Evolutionary conservation across 2,888 invertebrate genomes (phyloP).

Genomic region (Cistogaster globosa): DNA sequence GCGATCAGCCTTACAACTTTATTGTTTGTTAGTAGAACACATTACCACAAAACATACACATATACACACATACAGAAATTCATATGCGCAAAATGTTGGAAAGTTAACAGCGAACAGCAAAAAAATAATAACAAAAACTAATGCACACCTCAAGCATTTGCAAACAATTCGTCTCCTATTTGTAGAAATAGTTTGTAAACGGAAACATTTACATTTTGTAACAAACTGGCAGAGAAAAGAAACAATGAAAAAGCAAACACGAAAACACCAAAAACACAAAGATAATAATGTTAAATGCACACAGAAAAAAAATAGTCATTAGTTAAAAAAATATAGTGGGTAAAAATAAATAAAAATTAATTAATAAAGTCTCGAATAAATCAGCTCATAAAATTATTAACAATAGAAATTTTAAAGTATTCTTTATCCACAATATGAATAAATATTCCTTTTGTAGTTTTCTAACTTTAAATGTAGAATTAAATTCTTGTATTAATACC

Average conservation of each 20-base stretch:
- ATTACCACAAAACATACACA: slow-evolving; percentile 28
- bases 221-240: slow-evolving; percentile 36
- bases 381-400: too few species aligned
- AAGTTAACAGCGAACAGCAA: slow-evolving; percentile 29
- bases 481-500: not conserved
- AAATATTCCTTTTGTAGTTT: too few species aligned
- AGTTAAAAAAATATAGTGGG: slow-evolving; percentile 41
- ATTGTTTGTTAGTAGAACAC: slow-evolving; percentile 45
- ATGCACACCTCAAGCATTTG: slow-evolving; percentile 68
- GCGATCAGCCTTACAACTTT: slow-evolving; percentile 58
- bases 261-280: not conserved
- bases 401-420: too few species aligned
- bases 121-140: slow-evolving; percentile 18
- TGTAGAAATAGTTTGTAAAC: slow-evolving; percentile 68
- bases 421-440: too few species aligned
- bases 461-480: too few species aligned
- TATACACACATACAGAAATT: not conserved
- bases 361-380: too few species aligned
- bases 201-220: slow-evolving; percentile 67
- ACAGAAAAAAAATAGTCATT: slow-evolving; percentile 29
- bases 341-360: not conserved
- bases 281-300: slow-evolving; percentile 52
- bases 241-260: not conserved
- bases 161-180: slow-evolving; percentile 69
- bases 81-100: slow-evolving; percentile 30